Conservation (phyloP, 1,140 invertebrate genomes). For the Thaumetopoea pityocampa region DNA sequence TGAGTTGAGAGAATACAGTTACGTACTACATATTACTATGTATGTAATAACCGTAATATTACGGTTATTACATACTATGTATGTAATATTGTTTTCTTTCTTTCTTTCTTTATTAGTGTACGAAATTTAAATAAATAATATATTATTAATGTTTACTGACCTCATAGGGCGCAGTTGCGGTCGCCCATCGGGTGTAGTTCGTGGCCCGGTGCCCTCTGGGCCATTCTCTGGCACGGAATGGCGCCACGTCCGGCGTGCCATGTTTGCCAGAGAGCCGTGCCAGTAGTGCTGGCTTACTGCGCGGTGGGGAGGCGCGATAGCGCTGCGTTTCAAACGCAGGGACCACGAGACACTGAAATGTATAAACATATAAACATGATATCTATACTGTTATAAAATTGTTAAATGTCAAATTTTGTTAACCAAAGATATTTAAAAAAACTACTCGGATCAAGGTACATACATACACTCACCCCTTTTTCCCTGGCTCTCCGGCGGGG, state of each 20-base stretch:
- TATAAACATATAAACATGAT: not conserved
- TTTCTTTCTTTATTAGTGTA: no score
- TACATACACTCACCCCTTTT: no score
- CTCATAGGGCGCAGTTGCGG: conserved; percentile 87
- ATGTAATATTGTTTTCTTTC: no score
- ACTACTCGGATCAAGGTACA: no score
- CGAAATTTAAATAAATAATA: not conserved
- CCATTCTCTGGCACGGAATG: conserved; percentile 90
- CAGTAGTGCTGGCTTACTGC: conserved; percentile 87
- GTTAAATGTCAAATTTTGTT: no score
- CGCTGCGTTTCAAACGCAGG: conserved; percentile 95
- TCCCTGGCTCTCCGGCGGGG: no score
- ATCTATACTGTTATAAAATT: not conserved
- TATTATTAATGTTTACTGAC: conserved; percentile 61
- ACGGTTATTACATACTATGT: no score
- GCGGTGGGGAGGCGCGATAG: conserved; percentile 88
- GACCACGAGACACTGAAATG: conserved; percentile 85
- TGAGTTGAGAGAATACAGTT: no score
- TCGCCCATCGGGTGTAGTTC: conserved; percentile 90
- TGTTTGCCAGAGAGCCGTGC: conserved; percentile 82
- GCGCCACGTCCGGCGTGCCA: conserved; percentile 79
- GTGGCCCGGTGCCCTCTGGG: conserved; percentile 91
- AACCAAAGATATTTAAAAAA: no score
- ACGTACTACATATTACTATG: no score
- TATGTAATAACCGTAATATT: no score